A percentile compares a stretch with the other conserved stretches of the same genome.
phyloP scores from a whole-genome alignment of 1,140 invertebrate genomes.

The Laupala kohalensis region DNA sequence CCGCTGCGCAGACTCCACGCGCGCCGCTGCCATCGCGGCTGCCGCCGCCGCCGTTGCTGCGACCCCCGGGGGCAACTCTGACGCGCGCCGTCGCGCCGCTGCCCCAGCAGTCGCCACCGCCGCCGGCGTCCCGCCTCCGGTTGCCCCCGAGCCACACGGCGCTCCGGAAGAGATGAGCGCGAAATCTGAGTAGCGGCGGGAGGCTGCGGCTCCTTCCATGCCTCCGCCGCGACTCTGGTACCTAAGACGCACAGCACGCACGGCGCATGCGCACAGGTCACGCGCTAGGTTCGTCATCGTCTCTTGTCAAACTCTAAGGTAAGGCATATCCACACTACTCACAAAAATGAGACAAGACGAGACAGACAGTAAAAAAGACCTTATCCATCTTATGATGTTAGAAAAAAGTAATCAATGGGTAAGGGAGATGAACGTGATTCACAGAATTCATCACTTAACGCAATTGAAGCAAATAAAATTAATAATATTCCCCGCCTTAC shows the following conservation, averaged over 20 bases:
- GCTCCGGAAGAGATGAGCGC: slow-evolving; percentile 39
- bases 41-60: slow-evolving; percentile 48
- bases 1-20: neutral
- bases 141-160: slow-evolving; percentile 39
- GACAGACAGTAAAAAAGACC: too few species aligned
- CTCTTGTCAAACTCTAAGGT: too few species aligned
- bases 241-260: neutral
- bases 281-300: too few species aligned
- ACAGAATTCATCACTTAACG: too few species aligned
- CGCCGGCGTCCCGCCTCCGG: slow-evolving; percentile 36
- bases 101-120: slow-evolving; percentile 15
- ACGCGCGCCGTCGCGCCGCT: neutral
- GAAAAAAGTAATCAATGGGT: too few species aligned
- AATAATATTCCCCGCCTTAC: too few species aligned
- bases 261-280: too few species aligned
- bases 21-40: slow-evolving; percentile 23
- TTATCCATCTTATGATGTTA: too few species aligned
- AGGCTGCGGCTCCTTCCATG: neutral
- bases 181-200: slow-evolving; percentile 53
- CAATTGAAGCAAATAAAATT: too few species aligned
- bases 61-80: slow-evolving; percentile 29
- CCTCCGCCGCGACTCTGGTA: neutral
- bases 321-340: too few species aligned
- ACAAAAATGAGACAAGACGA: too few species aligned
- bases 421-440: too few species aligned